These are phyloP conservation scores for Arctopsyche grandis DNA, from an alignment of 1,140 invertebrate genomes.

Conservation along the genomic window DNA sequence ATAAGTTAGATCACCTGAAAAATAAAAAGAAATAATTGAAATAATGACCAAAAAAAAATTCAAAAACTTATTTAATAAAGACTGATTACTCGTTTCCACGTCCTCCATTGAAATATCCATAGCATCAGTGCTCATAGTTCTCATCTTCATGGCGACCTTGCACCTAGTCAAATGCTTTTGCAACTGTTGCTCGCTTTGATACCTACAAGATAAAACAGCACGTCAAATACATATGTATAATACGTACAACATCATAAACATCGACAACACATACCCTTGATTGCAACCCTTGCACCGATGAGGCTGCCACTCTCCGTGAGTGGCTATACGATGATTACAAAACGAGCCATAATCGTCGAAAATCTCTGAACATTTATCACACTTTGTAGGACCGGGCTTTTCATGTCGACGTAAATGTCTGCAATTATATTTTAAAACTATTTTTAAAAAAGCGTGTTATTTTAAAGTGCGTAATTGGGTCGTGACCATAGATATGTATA, in stretches of 20 bases:
- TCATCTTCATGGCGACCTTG: constrained; percentile 40
- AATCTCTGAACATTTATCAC: constrained; percentile 52
- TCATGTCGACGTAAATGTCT: constrained; percentile 51
- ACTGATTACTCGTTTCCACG: constrained; percentile 16
- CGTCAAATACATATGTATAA: neutral
- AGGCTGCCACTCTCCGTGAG: constrained; percentile 54
- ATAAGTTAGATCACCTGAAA: neutral
- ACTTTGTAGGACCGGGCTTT: constrained; percentile 51
- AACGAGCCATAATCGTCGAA: constrained; percentile 52
- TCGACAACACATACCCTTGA: constrained; percentile 45
- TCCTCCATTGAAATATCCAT: constrained; percentile 20
- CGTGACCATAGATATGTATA: too few species aligned
- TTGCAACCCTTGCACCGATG: constrained; percentile 53
- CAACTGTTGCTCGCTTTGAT: constrained; percentile 49
- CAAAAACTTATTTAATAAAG: neutral
- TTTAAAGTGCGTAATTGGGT: neutral
- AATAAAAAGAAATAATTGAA: neutral
- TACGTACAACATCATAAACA: neutral
- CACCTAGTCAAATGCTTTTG: constrained; percentile 46
- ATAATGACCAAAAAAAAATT: too few species aligned
- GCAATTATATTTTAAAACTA: too few species aligned
- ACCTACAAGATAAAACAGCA: constrained; percentile 40
- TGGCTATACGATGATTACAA: constrained; percentile 53
- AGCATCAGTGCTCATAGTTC: neutral
- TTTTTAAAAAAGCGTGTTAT: neutral